A percentile compares a stretch with the other conserved stretches of the same genome.
Conservation (phyloP, 2,797 vertebrate species). For the Semotilus atromaculatus region DNA sequence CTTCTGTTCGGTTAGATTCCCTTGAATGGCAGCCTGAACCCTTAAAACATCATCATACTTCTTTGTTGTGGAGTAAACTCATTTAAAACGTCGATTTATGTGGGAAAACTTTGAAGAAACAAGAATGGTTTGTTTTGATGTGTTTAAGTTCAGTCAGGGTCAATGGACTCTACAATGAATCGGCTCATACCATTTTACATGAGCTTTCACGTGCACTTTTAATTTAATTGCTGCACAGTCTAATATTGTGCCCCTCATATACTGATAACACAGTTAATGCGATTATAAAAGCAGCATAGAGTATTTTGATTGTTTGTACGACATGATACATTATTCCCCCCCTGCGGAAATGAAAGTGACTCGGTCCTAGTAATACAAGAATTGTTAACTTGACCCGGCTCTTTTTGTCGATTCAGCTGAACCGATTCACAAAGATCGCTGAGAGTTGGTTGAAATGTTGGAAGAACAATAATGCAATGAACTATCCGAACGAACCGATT, state of each 20-base stretch:
- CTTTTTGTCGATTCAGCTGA: background rate
- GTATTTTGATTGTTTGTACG: background rate
- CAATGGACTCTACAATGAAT: background rate
- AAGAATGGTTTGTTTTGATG: background rate
- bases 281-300: background rate
- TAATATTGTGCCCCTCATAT: no score
- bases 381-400: background rate
- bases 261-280: accelerated
- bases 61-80: background rate
- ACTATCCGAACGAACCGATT: background rate
- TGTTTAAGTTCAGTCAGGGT: background rate
- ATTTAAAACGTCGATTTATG: background rate
- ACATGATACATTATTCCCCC: background rate
- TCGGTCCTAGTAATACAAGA: background rate
- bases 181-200: background rate
- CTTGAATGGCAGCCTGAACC: no score
- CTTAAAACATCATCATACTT: background rate
- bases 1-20: no score
- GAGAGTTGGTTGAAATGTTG: background rate
- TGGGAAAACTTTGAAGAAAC: no score
- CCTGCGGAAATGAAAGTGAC: constrained; percentile 4
- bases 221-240: background rate
- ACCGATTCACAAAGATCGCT: background rate
- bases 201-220: background rate
- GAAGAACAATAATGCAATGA: background rate